Evolutionary conservation across 1,140 invertebrate genomes (phyloP), one percentile per base, ranked within the genome.

Genomic region (Papilio dardanus): DNA sequence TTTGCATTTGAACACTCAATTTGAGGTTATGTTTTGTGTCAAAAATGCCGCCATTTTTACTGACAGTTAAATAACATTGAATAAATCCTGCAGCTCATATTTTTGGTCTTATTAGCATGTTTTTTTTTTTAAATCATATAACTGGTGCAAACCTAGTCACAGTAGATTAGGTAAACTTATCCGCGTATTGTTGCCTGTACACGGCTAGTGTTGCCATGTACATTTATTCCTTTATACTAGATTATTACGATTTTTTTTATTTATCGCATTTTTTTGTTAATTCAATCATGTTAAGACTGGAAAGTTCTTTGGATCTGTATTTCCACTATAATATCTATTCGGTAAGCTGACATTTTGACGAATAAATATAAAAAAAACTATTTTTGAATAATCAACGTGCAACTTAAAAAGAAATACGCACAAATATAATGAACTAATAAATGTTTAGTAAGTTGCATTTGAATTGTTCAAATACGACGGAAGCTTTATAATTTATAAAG

Each of bases 211-310:
- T 71, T 33, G 71, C 71, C 30, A 58, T 73, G 31, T 73, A 73
- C 46, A 10, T 69, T 71, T 71, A 46, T 33, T 73, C 42, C 50
- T 81, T 81, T 77, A 40, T 77, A 81, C 74, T 77, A 74, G 77
- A 77, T 81, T 81, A 77, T 81, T 73, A 58, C 30, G 50, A 54
- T 73, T 58, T 35, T 73, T 73, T 35, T 73, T 58, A 33, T 73
- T 30, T 73, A 58, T 21, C 50, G 75, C 77, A 81, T 81, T 79
- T 37, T 81, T 79, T 81, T 78, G 77, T 79, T 79, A 73, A 80
- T 75, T 21, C 69, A 78, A 81, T 81, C 79, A 79, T 81, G 79
- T 78, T 79, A 37, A 74, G 50, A 73, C 71, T 73, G 71, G 71
- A 73, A 73, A 73, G 71, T 24, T 8, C 46, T 73, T 31, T 58